phyloP scores from a whole-genome alignment of 2,113 vertebrate species.

The Atherinomorus stipes region DNA sequence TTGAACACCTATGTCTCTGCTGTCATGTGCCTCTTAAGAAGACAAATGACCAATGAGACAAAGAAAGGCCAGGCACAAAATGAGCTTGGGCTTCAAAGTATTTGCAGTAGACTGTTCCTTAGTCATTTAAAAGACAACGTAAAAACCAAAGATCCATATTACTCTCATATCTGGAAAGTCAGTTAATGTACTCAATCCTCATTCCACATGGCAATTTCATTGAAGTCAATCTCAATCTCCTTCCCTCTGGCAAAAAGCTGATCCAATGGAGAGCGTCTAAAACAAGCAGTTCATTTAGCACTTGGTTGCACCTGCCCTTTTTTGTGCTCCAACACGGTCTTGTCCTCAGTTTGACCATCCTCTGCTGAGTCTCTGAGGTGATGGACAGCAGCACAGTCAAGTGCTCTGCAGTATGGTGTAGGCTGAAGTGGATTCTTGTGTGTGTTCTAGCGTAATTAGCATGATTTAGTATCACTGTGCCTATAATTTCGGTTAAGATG shows the following conservation, averaged over 20 bases:
- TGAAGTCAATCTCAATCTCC: conserved; percentile 23
- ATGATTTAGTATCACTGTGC: conserved; percentile 13
- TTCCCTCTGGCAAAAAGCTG: conserved; percentile 57
- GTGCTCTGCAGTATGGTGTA: conserved; percentile 9
- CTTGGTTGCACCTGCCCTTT: conserved; percentile 72
- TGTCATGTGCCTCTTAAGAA: conserved; percentile 23
- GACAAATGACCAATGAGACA: conserved; percentile 47
- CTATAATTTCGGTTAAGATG: background rate
- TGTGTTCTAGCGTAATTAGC: background rate
- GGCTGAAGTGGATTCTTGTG: conserved; percentile 16
- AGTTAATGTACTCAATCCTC: conserved; percentile 18
- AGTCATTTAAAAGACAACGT: background rate
- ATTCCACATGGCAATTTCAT: conserved; percentile 40
- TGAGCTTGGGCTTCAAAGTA: background rate
- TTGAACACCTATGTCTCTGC: conserved; percentile 16
- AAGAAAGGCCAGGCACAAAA: conserved; percentile 20
- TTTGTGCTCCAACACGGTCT: conserved; percentile 44
- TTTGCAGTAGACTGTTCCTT: background rate
- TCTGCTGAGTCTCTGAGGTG: conserved; percentile 36
- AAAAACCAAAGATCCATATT: background rate
- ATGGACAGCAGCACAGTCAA: conserved; percentile 27
- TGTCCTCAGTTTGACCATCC: conserved; percentile 46
- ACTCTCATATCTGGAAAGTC: conserved; percentile 23
- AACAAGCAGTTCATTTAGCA: conserved; percentile 78
- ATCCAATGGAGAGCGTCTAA: conserved; percentile 65